Percentiles rank a stretch among this genome's conserved stretches.
phyloP scores from a whole-genome alignment of 2,888 invertebrate species.

The Leucozona laternaria region DNA sequence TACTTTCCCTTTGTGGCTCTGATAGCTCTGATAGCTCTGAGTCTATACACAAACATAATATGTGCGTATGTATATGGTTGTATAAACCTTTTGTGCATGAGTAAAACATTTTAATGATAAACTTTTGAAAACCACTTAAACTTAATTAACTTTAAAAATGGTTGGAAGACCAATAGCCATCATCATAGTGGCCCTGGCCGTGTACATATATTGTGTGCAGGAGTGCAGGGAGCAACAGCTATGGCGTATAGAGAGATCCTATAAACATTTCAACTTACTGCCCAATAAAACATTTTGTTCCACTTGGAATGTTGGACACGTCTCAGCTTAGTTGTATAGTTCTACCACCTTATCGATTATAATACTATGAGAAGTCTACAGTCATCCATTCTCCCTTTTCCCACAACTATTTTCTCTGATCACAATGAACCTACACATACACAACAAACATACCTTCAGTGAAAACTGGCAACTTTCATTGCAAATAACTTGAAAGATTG shows the following conservation, averaged over 20 bases:
- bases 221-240: not conserved
- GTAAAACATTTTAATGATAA: slow-evolving; percentile 64
- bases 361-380: not conserved
- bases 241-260: slow-evolving; percentile 7
- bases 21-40: not conserved
- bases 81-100: not conserved
- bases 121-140: slow-evolving; percentile 75
- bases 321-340: slow-evolving; percentile 35
- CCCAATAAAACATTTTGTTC: slow-evolving; percentile 60
- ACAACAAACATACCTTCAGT: not conserved
- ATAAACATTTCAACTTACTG: slow-evolving; percentile 50
- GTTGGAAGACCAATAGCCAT: slow-evolving; percentile 27
- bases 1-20: slow-evolving; percentile 26
- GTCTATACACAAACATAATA: not conserved
- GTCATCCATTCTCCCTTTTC: not conserved
- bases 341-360: slow-evolving; percentile 28
- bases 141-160: slow-evolving; percentile 73
- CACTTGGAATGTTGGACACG: slow-evolving; percentile 67
- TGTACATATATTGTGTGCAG: not conserved
- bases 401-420: slow-evolving; percentile 34
- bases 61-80: not conserved
- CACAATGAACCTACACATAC: not conserved
- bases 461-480: slow-evolving; percentile 38
- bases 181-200: not conserved
- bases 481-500: slow-evolving; percentile 49